Evolutionary conservation across 2,113 vertebrate species (phyloP), one percentile per base, ranked within the genome.

Genomic region (Pelvicachromis taeniatus): DNA sequence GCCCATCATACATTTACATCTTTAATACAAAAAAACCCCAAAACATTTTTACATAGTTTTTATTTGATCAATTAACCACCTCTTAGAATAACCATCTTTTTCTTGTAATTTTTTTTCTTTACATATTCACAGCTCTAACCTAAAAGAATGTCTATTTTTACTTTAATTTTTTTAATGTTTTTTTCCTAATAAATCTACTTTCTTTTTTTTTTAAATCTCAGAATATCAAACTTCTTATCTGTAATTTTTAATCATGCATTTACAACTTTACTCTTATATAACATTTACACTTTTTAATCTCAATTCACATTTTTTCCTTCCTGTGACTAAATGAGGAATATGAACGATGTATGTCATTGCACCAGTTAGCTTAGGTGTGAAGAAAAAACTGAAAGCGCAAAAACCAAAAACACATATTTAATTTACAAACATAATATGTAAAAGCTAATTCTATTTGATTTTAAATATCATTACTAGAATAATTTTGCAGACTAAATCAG

Each of bases 21-120:
- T 65, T 70, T 70, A 16, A 68, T 26, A 42, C 7, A 42, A 42
- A 42, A 65, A 45, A 26, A 70, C 59, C n/a, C n/a, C n/a, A 26
- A 26, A 26, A 26, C 26, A 63, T 21, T 38, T 0, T 0, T 3
- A 10, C 0, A 63, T 1, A n/a, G 12, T 38, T 10, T 38, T 38
- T 38, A 38, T 38, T 38, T 38, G 35, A 63, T 3, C 0, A 63
- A 63, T 11, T 8, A 63, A 63, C 59, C 33, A 38, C 4, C 19
- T 65, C 4, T 38, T 21, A 38, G 11, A 38, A 63, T 19, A 63
- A 4, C 59, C 59, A 63, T 63, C 31, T 63, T 63, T n/a, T 33
- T 33, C 33, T 2, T 33, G 33, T 33, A 7, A 33, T 2, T 33
- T 9, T 16, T 63, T 23, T 68, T 68, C n/a, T 21, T 45, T 38